Conservation (phyloP, 1,140 invertebrate species). For the Atta cephalotes region DNA sequence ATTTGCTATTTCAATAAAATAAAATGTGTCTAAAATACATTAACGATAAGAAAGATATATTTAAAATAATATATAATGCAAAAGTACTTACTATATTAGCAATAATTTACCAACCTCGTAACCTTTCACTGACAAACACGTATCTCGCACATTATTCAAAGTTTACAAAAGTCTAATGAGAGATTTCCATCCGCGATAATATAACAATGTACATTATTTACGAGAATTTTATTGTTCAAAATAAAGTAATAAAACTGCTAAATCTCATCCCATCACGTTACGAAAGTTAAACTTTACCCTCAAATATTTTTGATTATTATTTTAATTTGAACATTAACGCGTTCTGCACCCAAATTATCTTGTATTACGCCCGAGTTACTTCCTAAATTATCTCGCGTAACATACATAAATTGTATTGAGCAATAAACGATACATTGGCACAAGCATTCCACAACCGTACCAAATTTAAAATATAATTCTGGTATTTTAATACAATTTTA, state of each 20-base stretch:
- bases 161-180: conserved; percentile 43
- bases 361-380: conserved; percentile 54
- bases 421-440: conserved; percentile 50
- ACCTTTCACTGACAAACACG: background rate
- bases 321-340: conserved; percentile 51
- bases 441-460: conserved; percentile 17
- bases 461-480: conserved; percentile 35
- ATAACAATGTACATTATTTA: conserved; percentile 40
- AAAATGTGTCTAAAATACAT: background rate
- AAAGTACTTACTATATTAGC: background rate
- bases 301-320: conserved; percentile 62
- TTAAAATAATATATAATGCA: background rate
- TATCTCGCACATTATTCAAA: conserved; percentile 45
- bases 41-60: conserved; percentile 1
- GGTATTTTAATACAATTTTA: conserved; percentile 41
- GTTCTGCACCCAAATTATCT: conserved; percentile 48
- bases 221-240: conserved; percentile 18
- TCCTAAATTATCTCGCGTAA: conserved; percentile 45
- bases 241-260: conserved; percentile 26
- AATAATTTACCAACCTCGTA: conserved; percentile 12
- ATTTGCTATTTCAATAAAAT: background rate
- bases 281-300: conserved; percentile 17
- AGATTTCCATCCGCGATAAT: conserved; percentile 43
- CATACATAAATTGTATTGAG: conserved; percentile 44
- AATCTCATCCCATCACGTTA: background rate